Evolutionary conservation across 2,113 vertebrate species (phyloP).

Genomic region (Chaenocephalus aceratus): DNA sequence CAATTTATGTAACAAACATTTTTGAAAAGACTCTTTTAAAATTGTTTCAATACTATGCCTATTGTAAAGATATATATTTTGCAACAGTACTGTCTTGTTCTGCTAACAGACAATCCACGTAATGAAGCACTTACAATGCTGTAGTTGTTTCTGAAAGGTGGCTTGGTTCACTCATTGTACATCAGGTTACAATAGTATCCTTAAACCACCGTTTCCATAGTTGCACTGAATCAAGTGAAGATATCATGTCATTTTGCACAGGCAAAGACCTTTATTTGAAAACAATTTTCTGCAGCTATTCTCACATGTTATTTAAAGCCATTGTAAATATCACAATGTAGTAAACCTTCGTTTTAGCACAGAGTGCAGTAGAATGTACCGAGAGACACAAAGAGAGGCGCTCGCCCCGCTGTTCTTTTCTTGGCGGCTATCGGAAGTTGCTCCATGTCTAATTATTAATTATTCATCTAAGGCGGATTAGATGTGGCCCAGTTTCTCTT

Average conservation of each 20-base stretch:
- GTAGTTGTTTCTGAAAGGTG: constrained; percentile 8
- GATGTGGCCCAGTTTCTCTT: constrained; percentile 84
- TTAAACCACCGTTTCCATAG: constrained; percentile 16
- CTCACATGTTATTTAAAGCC: background rate
- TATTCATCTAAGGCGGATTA: constrained; percentile 86
- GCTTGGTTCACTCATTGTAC: background rate
- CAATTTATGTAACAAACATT: no score
- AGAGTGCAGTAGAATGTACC: constrained; percentile 39
- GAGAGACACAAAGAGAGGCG: constrained; percentile 66
- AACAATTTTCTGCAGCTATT: background rate
- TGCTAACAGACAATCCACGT: background rate
- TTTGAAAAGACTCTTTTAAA: background rate
- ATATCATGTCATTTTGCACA: background rate
- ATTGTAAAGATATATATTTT: background rate
- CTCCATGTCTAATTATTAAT: constrained; percentile 86
- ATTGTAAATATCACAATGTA: constrained; percentile 25
- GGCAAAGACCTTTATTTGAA: constrained; percentile 2
- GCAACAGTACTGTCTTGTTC: background rate
- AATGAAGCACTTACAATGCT: background rate
- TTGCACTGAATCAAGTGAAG: background rate
- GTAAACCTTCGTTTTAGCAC: constrained; percentile 30
- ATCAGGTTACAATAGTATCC: constrained; percentile 29
- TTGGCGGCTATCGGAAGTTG: constrained; percentile 80
- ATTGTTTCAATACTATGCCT: background rate
- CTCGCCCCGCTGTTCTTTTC: constrained; percentile 76